A percentile compares a stretch with the other conserved stretches of the same genome.
Conservation (phyloP, 2,888 invertebrate genomes). For the Pandemis corylana region DNA sequence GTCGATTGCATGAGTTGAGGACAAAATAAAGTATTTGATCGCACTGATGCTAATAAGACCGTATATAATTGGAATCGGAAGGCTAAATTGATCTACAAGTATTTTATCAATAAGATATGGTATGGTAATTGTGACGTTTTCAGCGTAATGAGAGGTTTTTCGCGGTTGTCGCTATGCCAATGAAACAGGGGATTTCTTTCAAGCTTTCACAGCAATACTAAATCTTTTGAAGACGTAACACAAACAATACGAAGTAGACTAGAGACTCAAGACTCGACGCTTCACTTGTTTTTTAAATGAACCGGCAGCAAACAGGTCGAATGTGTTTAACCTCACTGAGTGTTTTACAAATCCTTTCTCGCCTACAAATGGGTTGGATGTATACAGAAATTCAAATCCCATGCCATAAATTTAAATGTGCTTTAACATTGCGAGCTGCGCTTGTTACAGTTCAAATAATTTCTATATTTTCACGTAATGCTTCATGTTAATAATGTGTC, state of each 20-base stretch:
- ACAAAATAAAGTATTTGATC: not conserved
- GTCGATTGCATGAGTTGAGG: not conserved
- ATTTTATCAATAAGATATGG: not conserved
- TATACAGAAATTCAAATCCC: slow-evolving; percentile 9
- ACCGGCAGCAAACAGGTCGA: slow-evolving; percentile 7
- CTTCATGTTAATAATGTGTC: not conserved
- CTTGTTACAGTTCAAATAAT: not conserved
- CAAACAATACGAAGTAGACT: not conserved
- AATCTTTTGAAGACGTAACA: not conserved
- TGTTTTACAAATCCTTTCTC: slow-evolving; percentile 6
- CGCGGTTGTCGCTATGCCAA: not conserved
- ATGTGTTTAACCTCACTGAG: slow-evolving; percentile 17
- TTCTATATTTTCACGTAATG: not conserved
- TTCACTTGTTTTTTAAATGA: not conserved
- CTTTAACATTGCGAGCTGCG: not conserved
- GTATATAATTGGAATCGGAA: not conserved
- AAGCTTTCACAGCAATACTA: not conserved
- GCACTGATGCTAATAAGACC: not conserved
- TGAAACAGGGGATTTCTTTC: not conserved
- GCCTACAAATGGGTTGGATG: not conserved
- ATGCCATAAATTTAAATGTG: slow-evolving; percentile 6
- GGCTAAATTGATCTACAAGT: not conserved
- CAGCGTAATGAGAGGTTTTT: not conserved
- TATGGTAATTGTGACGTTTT: not conserved
- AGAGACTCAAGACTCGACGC: not conserved